Percentiles rank a stretch among this genome's conserved stretches.
Conservation (phyloP, 2,888 invertebrate genomes). For the Tinea semifulvella region DNA sequence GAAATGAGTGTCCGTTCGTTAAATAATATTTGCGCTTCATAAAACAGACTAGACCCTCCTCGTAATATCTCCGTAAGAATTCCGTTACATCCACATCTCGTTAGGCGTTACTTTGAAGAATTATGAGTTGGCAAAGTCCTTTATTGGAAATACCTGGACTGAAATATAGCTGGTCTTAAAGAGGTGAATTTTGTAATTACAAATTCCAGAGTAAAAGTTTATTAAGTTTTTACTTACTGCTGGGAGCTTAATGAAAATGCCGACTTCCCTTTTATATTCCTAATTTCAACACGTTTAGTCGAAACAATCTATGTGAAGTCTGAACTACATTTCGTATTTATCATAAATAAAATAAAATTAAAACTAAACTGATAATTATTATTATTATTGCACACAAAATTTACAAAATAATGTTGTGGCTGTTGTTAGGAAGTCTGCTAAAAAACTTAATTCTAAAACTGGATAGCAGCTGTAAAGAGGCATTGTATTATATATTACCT, state of each 20-base stretch:
- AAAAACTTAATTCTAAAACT: no score
- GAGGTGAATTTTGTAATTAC: slow-evolving; percentile 66
- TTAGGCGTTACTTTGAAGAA: slow-evolving; percentile 66
- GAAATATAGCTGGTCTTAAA: slow-evolving; percentile 67
- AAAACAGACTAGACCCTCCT: no score
- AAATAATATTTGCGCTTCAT: no score
- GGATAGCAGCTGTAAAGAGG: no score
- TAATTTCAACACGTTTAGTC: slow-evolving; percentile 6
- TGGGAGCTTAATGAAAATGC: slow-evolving; percentile 61
- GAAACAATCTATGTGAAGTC: slow-evolving; percentile 1
- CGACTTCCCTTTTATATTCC: slow-evolving; percentile 30
- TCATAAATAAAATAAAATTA: no score
- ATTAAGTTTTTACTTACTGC: slow-evolving; percentile 63
- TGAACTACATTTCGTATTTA: no score
- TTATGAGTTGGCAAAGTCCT: slow-evolving; percentile 67
- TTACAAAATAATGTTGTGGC: not conserved
- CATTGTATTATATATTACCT: no score
- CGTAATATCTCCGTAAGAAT: slow-evolving; percentile 40
- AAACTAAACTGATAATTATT: not conserved
- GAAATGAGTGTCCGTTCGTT: no score
- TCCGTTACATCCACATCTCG: slow-evolving; percentile 63
- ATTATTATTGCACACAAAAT: not conserved
- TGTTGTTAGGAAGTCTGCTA: not conserved
- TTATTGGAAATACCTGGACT: slow-evolving; percentile 66
- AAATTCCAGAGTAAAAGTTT: slow-evolving; percentile 64